Evolutionary conservation across 2,797 vertebrate species (phyloP).

Genomic region (Hypotaenidia philippensis): DNA sequence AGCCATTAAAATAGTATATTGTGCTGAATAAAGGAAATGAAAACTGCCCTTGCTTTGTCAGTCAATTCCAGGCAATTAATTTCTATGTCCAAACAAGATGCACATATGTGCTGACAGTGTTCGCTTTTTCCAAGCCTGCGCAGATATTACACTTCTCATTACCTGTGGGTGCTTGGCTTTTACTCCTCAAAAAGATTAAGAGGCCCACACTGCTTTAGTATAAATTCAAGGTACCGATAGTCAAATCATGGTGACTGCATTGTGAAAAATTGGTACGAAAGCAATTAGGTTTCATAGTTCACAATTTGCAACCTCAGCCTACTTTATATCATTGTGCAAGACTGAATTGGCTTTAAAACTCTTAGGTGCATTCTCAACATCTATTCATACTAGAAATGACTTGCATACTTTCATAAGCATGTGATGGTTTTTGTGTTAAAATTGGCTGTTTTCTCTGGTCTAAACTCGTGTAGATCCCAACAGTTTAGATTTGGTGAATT

Average conservation of each 20-base stretch:
- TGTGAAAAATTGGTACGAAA: background rate
- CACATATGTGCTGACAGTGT: slow-evolving; percentile 55
- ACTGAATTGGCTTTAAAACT: background rate
- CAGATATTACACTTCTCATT: slow-evolving; percentile 47
- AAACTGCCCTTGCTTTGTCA: slow-evolving; percentile 43
- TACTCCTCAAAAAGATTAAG: background rate
- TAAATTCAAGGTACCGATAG: background rate
- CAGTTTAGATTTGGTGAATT: slow-evolving; percentile 20
- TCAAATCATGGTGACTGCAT: background rate
- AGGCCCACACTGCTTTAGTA: background rate
- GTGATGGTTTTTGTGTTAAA: slow-evolving; percentile 3
- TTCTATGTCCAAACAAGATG: slow-evolving; percentile 57
- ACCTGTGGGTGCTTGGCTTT: background rate
- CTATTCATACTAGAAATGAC: background rate
- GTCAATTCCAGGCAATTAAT: slow-evolving; percentile 66
- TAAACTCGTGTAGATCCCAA: background rate
- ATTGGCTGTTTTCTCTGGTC: background rate
- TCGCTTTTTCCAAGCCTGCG: slow-evolving; percentile 48
- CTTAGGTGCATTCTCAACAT: accelerated
- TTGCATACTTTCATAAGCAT: background rate
- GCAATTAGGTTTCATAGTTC: background rate
- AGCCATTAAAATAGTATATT: slow-evolving; percentile 10
- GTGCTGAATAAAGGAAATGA: slow-evolving; percentile 21
- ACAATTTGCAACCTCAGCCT: background rate
- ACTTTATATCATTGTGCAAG: background rate